phyloP scores from a whole-genome alignment of 35 echinoderm and acorn worm genomes.

The Hemicentrotus pulcherrimus region DNA sequence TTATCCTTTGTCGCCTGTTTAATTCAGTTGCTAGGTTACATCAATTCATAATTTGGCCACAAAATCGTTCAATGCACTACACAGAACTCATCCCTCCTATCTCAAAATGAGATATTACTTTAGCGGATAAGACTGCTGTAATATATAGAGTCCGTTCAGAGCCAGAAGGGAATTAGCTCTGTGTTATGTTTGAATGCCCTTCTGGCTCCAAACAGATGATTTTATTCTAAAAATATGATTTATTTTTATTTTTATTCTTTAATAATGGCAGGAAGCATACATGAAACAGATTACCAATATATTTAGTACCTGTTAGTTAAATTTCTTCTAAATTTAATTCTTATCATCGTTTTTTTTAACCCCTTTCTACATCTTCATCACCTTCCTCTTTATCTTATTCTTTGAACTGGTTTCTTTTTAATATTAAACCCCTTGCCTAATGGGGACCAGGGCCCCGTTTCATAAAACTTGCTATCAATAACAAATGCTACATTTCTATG shows the following conservation, averaged over 20 bases:
- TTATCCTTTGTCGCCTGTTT: not conserved
- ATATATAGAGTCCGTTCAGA: not conserved
- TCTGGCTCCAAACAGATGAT: too few species aligned
- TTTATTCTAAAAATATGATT: not conserved
- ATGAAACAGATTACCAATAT: too few species aligned
- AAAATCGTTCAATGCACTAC: not conserved
- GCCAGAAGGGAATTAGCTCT: too few species aligned
- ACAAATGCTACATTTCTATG: too few species aligned
- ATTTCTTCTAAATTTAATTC: not conserved
- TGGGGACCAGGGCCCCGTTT: too few species aligned
- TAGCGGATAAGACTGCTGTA: not conserved
- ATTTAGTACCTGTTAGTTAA: too few species aligned
- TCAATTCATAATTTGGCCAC: not conserved
- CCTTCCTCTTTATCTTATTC: too few species aligned
- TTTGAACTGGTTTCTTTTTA: too few species aligned
- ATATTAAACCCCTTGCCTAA: too few species aligned
- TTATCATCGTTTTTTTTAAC: not conserved
- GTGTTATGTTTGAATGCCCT: too few species aligned
- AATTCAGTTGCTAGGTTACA: not conserved
- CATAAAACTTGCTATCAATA: too few species aligned
- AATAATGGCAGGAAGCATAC: not conserved
- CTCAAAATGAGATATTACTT: not conserved
- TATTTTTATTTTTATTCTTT: not conserved
- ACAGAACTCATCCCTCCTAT: not conserved
- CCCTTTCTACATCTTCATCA: too few species aligned